Evolutionary conservation across 1,140 invertebrate species (phyloP).

Genomic region (Parasteatoda tepidariorum): DNA sequence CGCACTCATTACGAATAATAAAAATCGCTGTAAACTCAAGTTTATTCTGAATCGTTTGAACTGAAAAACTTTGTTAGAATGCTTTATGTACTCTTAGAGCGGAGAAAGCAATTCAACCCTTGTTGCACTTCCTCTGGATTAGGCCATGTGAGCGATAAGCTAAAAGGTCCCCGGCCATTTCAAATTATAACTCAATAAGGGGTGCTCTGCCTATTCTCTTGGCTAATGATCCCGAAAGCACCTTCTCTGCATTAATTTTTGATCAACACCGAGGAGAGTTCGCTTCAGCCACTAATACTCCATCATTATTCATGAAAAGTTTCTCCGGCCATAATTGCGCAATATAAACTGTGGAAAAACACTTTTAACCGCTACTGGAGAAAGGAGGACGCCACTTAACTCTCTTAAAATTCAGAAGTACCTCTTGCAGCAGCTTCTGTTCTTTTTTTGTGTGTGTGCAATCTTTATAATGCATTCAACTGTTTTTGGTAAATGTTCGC

Average conservation of each 20-base stretch:
- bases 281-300: conserved; percentile 19
- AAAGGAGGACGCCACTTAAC: background rate
- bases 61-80: too few species aligned
- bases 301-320: conserved; percentile 25
- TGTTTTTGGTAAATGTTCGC: too few species aligned
- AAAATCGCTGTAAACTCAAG: too few species aligned
- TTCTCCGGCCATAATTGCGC: conserved; percentile 9
- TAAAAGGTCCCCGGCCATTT: conserved; percentile 30
- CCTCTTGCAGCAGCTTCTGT: too few species aligned
- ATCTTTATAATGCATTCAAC: too few species aligned
- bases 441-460: too few species aligned
- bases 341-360: background rate
- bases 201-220: background rate
- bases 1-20: too few species aligned
- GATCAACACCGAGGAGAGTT: background rate
- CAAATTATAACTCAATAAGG: conserved; percentile 32
- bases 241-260: conserved; percentile 39
- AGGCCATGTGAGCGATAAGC: background rate
- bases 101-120: conserved; percentile 20
- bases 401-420: background rate
- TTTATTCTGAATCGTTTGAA: too few species aligned
- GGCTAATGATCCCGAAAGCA: background rate
- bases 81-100: too few species aligned
- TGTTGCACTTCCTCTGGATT: conserved; percentile 18
- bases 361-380: background rate